These are phyloP conservation scores for Archaeoteleia sp. DNA, from an alignment of 2,888 invertebrate species.

Conservation along the genomic window DNA sequence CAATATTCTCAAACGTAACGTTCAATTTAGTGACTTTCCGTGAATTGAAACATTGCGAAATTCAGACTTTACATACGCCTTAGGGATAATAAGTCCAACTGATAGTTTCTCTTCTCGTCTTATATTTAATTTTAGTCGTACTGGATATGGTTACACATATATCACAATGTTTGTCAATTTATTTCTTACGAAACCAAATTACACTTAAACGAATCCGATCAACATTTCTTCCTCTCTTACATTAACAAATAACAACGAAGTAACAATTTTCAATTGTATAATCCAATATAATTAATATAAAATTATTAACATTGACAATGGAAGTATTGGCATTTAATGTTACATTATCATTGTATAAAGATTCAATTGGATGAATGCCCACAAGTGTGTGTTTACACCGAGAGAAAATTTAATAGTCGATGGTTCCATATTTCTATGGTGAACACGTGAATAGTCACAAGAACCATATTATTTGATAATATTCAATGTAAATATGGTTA, in stretches of 20 bases:
- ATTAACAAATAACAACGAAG: conserved; percentile 23
- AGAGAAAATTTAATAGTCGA: background rate
- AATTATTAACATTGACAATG: conserved; percentile 10
- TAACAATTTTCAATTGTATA: background rate
- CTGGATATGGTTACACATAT: conserved; percentile 36
- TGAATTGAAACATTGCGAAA: too few relatives aligned
- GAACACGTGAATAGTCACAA: too few relatives aligned
- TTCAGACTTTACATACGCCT: too few relatives aligned
- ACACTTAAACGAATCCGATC: conserved; percentile 10
- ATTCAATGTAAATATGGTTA: too few relatives aligned
- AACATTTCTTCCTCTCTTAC: background rate
- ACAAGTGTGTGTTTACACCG: background rate
- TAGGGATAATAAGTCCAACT: too few relatives aligned
- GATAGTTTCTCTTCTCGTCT: background rate
- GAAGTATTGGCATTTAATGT: conserved; percentile 17
- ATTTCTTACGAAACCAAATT: conserved; percentile 14
- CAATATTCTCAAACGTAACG: too few relatives aligned
- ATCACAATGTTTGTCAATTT: conserved; percentile 28
- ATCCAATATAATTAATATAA: conserved; percentile 3
- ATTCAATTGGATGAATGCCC: conserved; percentile 19
- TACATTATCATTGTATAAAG: conserved; percentile 2
- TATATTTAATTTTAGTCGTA: conserved; percentile 33
- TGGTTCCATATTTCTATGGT: too few relatives aligned
- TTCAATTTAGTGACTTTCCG: too few relatives aligned
- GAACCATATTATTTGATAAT: too few relatives aligned